Conservation (phyloP, 2,888 invertebrate species). For the Pterobdella sp. region DNA sequence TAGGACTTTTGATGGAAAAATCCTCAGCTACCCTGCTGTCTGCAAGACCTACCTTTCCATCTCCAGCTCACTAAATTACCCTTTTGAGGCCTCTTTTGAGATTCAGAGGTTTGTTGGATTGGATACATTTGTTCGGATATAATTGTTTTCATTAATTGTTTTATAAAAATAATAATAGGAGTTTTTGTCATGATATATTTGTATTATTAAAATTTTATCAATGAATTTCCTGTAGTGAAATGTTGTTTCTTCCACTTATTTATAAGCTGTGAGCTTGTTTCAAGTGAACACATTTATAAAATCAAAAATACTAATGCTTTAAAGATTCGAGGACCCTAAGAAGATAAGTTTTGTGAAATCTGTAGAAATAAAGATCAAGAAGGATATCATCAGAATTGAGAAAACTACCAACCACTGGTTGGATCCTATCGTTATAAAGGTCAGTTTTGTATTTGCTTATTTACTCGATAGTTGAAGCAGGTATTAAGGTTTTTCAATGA, state of each 20-base stretch:
- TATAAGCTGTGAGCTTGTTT: too few relatives aligned
- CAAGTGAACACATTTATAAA: too few relatives aligned
- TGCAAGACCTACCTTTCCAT: constrained; percentile 9
- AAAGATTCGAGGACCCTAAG: neutral
- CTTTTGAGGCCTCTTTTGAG: constrained; percentile 2
- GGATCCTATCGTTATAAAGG: neutral
- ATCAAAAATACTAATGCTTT: too few relatives aligned
- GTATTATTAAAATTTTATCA: neutral
- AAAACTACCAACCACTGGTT: neutral
- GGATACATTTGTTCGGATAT: too few relatives aligned
- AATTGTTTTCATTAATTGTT: too few relatives aligned
- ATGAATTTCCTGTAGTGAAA: neutral
- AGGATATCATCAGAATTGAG: constrained; percentile 2
- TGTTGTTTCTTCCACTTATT: too few relatives aligned
- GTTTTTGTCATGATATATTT: neutral
- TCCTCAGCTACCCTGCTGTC: neutral
- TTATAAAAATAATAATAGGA: too few relatives aligned
- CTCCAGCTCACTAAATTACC: constrained; percentile 17
- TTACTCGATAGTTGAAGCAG: too few relatives aligned
- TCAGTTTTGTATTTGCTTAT: too few relatives aligned
- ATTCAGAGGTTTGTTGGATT: neutral
- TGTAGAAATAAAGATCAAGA: neutral
- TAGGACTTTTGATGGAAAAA: constrained; percentile 10
- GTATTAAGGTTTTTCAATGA: neutral
- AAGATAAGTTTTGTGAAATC: neutral